Evolutionary conservation across 2,113 vertebrate genomes (phyloP).

Genomic region (Sorex fumeus): DNA sequence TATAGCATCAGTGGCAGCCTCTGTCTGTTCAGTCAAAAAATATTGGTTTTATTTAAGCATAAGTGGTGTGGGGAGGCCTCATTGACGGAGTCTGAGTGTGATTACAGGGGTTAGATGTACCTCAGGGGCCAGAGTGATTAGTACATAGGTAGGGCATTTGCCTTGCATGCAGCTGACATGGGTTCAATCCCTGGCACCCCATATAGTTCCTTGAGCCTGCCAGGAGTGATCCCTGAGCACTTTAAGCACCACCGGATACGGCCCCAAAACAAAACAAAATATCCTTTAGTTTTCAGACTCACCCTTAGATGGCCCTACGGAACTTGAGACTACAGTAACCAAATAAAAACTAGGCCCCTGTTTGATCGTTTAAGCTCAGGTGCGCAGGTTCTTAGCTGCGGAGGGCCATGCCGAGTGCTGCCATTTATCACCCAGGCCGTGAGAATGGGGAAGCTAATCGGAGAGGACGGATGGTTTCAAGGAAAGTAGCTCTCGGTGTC

Average conservation of each 20-base stretch:
- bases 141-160: too few species aligned
- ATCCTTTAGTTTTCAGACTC: neutral
- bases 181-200: too few species aligned
- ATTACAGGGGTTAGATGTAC: neutral
- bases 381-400: neutral
- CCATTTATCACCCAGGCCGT: neutral
- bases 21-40: neutral
- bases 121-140: neutral
- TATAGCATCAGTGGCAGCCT: neutral
- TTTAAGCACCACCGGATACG: too few species aligned
- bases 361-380: neutral
- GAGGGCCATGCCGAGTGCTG: neutral
- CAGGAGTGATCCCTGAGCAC: too few species aligned
- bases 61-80: neutral
- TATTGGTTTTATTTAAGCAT: constrained; percentile 8
- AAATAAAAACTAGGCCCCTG: too few species aligned
- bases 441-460: neutral
- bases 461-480: neutral
- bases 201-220: too few species aligned
- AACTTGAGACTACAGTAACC: constrained; percentile 1
- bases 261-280: too few species aligned
- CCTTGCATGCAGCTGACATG: too few species aligned
- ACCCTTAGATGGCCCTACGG: neutral
- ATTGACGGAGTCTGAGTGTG: neutral
- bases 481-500: constrained; percentile 15